A percentile compares a stretch with the other conserved stretches of the same genome.
phyloP scores from a whole-genome alignment of 2,888 invertebrate genomes.

The Eilema sororculum region DNA sequence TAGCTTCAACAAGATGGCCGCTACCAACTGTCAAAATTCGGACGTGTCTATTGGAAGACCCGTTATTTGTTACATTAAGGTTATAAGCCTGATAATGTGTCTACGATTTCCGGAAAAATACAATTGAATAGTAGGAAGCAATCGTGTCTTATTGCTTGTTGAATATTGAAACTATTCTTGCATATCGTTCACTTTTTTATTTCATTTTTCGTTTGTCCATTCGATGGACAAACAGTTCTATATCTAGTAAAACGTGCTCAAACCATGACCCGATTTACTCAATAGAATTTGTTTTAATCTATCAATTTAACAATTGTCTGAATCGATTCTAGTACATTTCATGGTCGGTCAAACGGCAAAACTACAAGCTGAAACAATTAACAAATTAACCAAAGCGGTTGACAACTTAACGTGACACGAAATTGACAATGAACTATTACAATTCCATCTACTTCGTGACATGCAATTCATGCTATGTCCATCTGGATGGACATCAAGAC shows the following conservation, averaged over 20 bases:
- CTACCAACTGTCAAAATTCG: too few relatives aligned
- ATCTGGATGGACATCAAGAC: not conserved
- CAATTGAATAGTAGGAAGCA: not conserved
- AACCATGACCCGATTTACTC: constrained; percentile 66
- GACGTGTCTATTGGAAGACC: too few relatives aligned
- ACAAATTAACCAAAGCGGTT: constrained; percentile 39
- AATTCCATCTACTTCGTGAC: constrained; percentile 2
- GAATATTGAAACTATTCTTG: constrained; percentile 11
- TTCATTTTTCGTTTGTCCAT: constrained; percentile 4
- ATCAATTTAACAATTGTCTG: constrained; percentile 65
- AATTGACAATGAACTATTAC: not conserved
- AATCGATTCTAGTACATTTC: constrained; percentile 44
- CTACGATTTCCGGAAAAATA: not conserved
- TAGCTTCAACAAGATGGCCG: too few relatives aligned
- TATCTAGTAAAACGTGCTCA: constrained; percentile 14
- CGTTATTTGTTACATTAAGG: not conserved
- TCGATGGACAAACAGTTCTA: constrained; percentile 5
- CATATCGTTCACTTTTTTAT: constrained; percentile 15
- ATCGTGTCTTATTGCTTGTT: not conserved
- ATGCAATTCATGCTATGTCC: constrained; percentile 3
- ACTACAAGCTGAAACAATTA: constrained; percentile 40
- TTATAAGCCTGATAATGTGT: not conserved
- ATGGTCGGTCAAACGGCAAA: constrained; percentile 37
- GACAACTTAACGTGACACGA: constrained; percentile 12
- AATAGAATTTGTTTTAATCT: constrained; percentile 70